Percentiles rank a stretch among this genome's conserved stretches.
These are phyloP conservation scores for Protodeltote pygarga DNA, from an alignment of 2,888 invertebrate species.

Conservation along the genomic window DNA sequence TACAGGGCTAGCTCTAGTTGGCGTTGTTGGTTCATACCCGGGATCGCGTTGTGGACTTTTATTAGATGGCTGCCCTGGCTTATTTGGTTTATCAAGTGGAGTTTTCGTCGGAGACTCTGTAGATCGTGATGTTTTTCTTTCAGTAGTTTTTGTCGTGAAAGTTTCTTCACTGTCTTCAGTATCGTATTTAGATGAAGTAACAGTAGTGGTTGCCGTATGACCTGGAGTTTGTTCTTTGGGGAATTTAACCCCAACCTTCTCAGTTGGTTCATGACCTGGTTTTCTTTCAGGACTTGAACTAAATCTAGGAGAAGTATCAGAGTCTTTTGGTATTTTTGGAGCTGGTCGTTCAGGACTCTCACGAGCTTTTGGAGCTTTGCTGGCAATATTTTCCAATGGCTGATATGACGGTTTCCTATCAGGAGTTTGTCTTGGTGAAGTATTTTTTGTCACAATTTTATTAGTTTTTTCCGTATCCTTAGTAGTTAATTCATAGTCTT, in stretches of 20 bases:
- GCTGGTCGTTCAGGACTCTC: constrained; percentile 9
- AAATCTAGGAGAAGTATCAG: constrained; percentile 23
- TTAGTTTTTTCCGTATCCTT: constrained; percentile 20
- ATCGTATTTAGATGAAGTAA: constrained; percentile 22
- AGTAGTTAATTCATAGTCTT: constrained; percentile 16
- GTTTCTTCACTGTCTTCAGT: constrained; percentile 16
- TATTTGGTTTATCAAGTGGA: constrained; percentile 20
- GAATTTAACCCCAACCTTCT: constrained; percentile 7
- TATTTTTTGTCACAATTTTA: constrained; percentile 21
- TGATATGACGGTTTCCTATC: constrained; percentile 31
- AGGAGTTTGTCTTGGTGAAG: constrained; percentile 35
- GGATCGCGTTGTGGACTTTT: constrained; percentile 31
- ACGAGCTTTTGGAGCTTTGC: background rate
- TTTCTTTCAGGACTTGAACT: constrained; percentile 40
- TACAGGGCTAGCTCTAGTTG: constrained; percentile 28
- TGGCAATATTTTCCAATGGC: background rate
- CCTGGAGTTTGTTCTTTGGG: constrained; percentile 15
- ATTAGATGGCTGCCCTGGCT: constrained; percentile 19
- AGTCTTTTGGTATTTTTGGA: constrained; percentile 7
- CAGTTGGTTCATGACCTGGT: constrained; percentile 14
- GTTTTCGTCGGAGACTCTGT: constrained; percentile 32
- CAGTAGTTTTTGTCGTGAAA: constrained; percentile 13
- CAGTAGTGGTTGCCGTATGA: constrained; percentile 24
- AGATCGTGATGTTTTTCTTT: constrained; percentile 18
- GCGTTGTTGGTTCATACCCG: constrained; percentile 1